phyloP scores from a whole-genome alignment of 2,113 vertebrate species.

The Brachyhypopomus gauderio region DNA sequence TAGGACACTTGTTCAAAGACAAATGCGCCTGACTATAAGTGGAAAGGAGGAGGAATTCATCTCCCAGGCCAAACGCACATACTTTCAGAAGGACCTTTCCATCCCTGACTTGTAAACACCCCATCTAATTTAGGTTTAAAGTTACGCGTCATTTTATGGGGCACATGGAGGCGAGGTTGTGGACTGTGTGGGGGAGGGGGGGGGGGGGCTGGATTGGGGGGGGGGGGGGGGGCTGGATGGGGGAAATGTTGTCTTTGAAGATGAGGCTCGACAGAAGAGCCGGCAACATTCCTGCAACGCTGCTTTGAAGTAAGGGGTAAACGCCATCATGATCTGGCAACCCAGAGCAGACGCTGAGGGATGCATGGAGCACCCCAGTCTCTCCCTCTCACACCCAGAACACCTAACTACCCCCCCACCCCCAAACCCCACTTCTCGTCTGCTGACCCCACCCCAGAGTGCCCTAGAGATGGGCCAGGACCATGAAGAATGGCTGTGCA shows the following conservation, averaged over 20 bases:
- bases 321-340: constrained; percentile 29
- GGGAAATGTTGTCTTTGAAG: constrained; percentile 31
- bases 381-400: too few species aligned
- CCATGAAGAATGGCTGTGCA: constrained; percentile 1
- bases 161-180: not conserved
- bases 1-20: constrained; percentile 43
- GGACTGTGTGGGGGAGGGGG: constrained; percentile 20
- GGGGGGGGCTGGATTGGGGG: not conserved
- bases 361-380: constrained; percentile 9
- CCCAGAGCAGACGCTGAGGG: not conserved
- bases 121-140: not conserved
- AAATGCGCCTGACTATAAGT: not conserved
- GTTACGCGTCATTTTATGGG: constrained; percentile 10
- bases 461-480: too few species aligned
- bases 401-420: not conserved
- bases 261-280: constrained; percentile 30
- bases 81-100: not conserved
- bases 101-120: not conserved
- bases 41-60: not conserved
- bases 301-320: constrained; percentile 37
- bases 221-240: constrained; percentile 6
- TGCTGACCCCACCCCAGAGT: too few species aligned
- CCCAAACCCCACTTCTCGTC: too few species aligned
- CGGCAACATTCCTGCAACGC: constrained; percentile 30
- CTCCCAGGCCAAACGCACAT: not conserved